A percentile compares a stretch with the other conserved stretches of the same genome.
phyloP scores from a whole-genome alignment of 1,140 invertebrate genomes.

The Paraescarpia echinospica region DNA sequence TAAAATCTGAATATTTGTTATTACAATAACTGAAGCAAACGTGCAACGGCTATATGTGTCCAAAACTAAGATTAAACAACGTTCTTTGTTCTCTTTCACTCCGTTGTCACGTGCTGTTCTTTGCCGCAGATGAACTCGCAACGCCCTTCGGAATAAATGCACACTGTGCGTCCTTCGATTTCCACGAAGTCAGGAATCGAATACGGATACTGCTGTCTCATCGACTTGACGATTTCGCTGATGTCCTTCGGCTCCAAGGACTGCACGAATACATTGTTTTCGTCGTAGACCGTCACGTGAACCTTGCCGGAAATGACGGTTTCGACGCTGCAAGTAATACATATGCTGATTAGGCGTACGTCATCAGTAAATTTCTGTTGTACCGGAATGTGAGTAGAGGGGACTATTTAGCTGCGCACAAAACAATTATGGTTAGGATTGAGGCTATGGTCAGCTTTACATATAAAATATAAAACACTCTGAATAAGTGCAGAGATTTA shows the following conservation, averaged over 20 bases:
- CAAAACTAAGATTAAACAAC: no score
- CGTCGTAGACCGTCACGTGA: neutral
- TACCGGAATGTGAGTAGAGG: no score
- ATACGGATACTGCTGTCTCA: neutral
- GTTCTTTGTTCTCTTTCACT: neutral
- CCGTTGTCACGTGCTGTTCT: neutral
- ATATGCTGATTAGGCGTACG: neutral
- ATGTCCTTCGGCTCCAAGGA: neutral
- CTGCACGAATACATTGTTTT: neutral
- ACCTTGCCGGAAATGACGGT: neutral
- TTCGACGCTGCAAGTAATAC: neutral
- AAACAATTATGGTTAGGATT: no score
- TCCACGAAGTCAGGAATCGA: neutral
- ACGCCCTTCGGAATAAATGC: neutral
- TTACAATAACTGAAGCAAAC: no score
- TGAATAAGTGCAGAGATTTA: no score
- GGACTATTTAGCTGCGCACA: no score
- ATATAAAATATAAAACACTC: no score
- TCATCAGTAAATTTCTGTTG: no score
- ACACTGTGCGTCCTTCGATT: neutral
- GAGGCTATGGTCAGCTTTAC: no score
- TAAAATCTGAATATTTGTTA: no score
- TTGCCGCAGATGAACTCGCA: neutral
- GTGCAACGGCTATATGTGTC: no score
- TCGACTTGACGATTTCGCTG: neutral